Evolutionary conservation across 2,888 invertebrate genomes (phyloP), one percentile per base, ranked within the genome.

Genomic region (Microdon myrmicae): DNA sequence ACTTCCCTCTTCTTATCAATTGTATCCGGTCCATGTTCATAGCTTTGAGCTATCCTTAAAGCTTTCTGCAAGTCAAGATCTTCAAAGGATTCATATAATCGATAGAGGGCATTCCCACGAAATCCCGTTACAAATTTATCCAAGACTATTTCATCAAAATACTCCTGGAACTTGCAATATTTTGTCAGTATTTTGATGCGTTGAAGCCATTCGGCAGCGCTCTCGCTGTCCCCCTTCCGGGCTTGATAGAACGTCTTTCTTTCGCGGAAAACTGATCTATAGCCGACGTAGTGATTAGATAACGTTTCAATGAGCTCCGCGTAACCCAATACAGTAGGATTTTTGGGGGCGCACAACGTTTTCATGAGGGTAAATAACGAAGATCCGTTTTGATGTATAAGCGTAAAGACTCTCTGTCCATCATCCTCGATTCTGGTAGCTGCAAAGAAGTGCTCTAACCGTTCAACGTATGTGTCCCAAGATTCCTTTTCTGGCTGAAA

Each of bases 401-500:
- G 17, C 7, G 41, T 34, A 10, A 41, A 34, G 3, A 35, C 43
- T 43, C 43, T 51, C 9, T 35, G 17, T 1, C 35, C 51, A 43
- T 43, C 41, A 12, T 48, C 29, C 8, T 3, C 8, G 5, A 47
- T 45, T 0, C 4, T 8, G 1, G 38, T 17, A 4, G 55, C 45
- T 6, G 1, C 23, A 6, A 55, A 55, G 17, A 35, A 47, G 3
- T 41, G 34, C 0, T 34, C 45, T 1, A 55, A 31, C 2, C 55
- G 10, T 29, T 55, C 39, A 9, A 16, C 2, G 19, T 55, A 55
- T 9, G 34, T 12, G 7, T 41, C 32, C 55, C 55, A 55, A 6
- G 55, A 34, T 10, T 55, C 55, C 12, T 43, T 43, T 9, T 51
- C 51, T 2, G 41, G 43, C 17, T 51, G 51, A 28, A 51, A 51